phyloP scores from a whole-genome alignment of 2,797 vertebrate species.

The Takifugu ocellatus region DNA sequence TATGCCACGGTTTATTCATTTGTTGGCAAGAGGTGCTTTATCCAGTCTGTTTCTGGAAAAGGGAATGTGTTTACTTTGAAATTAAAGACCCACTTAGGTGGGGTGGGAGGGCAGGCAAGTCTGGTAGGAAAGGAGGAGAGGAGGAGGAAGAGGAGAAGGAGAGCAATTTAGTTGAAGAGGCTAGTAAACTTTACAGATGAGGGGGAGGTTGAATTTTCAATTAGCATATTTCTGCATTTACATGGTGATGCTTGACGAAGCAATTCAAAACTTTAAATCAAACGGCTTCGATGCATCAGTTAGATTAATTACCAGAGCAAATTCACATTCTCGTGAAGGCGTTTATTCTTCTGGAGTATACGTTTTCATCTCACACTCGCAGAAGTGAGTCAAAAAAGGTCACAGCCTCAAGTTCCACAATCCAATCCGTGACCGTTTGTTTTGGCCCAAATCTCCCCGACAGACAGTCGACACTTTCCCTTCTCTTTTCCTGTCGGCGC shows the following conservation, averaged over 20 bases:
- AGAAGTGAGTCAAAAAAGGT: conserved; percentile 51
- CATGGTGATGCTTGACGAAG: conserved; percentile 71
- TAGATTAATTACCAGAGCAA: conserved; percentile 73
- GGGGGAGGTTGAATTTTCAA: conserved; percentile 78
- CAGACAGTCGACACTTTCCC: conserved; percentile 60
- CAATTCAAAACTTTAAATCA: conserved; percentile 73
- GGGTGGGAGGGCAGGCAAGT: conserved; percentile 64
- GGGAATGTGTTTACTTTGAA: conserved; percentile 74
- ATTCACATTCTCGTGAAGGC: conserved; percentile 71
- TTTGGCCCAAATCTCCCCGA: conserved; percentile 64
- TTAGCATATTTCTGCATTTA: conserved; percentile 73
- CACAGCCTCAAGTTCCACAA: conserved; percentile 56
- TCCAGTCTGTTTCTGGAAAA: conserved; percentile 64
- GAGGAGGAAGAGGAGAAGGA: conserved; percentile 11
- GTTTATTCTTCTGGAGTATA: conserved; percentile 17
- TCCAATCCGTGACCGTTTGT: conserved; percentile 63
- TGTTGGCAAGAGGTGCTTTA: conserved; percentile 65
- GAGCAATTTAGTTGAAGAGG: conserved; percentile 46
- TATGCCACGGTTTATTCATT: conserved; percentile 67
- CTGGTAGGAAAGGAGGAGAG: conserved; percentile 35
- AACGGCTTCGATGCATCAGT: conserved; percentile 71
- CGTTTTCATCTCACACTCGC: conserved; percentile 26
- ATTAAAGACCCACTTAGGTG: conserved; percentile 75
- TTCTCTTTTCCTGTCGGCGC: conserved; percentile 38
- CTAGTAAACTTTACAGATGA: conserved; percentile 63